These are phyloP conservation scores for Cathartes aura DNA, from an alignment of 2,113 vertebrate species.

Conservation along the genomic window DNA sequence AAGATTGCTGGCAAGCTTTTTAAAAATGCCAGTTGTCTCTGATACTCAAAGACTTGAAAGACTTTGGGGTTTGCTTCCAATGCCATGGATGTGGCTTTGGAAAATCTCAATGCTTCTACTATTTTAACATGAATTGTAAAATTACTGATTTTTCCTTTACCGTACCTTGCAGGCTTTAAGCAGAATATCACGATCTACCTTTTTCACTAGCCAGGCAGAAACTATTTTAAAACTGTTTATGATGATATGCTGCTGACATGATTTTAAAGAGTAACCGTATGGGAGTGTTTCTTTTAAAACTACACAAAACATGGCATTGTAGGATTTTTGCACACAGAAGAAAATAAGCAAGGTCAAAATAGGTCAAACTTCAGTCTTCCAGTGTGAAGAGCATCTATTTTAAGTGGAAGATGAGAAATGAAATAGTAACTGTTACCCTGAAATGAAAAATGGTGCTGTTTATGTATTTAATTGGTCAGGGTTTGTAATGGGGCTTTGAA, in stretches of 20 bases:
- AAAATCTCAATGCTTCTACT: not conserved
- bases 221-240: not conserved
- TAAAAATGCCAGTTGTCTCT: not conserved
- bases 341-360: not conserved
- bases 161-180: not conserved
- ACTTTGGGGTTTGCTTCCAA: not conserved
- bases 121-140: not conserved
- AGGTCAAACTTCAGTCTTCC: not conserved
- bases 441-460: constrained; percentile 28
- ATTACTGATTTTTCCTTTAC: not conserved
- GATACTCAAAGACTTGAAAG: not conserved
- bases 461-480: constrained; percentile 29
- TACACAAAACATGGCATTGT: not conserved
- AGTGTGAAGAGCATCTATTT: constrained; percentile 6
- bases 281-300: not conserved
- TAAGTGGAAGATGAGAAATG: constrained; percentile 17
- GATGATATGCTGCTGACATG: not conserved
- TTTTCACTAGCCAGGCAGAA: not conserved
- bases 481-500: constrained; percentile 9
- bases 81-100: not conserved
- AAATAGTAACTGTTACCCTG: not conserved
- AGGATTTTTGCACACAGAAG: not conserved
- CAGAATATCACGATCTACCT: not conserved
- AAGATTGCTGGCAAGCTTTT: not conserved
- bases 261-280: not conserved